Base-by-base conservation (phyloP, 1,140 invertebrate species). In the Orussus abietinus region DNA sequence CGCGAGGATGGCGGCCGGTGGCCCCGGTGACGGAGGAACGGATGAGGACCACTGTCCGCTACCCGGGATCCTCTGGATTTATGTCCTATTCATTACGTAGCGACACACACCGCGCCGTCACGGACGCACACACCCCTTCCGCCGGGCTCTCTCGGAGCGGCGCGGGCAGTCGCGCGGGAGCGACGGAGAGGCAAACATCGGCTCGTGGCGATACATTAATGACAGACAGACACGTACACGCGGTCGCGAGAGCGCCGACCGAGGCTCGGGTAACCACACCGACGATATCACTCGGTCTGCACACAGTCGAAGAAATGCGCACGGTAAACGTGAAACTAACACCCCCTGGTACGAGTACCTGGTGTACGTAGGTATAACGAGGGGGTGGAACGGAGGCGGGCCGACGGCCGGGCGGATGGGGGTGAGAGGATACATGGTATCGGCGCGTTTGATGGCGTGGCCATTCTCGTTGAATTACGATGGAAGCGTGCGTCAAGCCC, bases 81-180 rank as follows among this genome's bases (percentile, higher is more conserved):
- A 64, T 64, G 55, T 50, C 49, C 62, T 59, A 62, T 66, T 66
- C 61, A 66, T 66, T 66, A 62, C 51, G 42, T 49, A 51, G 49
- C 42, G 47, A 51, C 53, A 57, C 47, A 53, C 36, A 49, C 38
- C 38, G 47, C 48, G 45, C 48, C 40, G 46, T 42, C 41, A 50
- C 52, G 42, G 51, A 57, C 55, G 49, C 49, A 45, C 49, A 38
- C 43, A 39, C 43, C 33, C n/a, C 11, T 22, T 9, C 28, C 13
- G 7, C 3, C 7, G n/a, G 9, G 12, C 10, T 32, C 35, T 41
- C 31, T 47, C 38, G 31, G n/a, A n/a, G n/a, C n/a, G n/a, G n/a
- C n/a, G n/a, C n/a, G n/a, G n/a, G n/a, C n/a, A n/a, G n/a, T n/a
- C n/a, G n/a, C n/a, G n/a, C n/a, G n/a, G n/a, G n/a, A n/a, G n/a